Base-by-base conservation (phyloP, 35 echinoderm and acorn worm species). In the Patiria miniata region DNA sequence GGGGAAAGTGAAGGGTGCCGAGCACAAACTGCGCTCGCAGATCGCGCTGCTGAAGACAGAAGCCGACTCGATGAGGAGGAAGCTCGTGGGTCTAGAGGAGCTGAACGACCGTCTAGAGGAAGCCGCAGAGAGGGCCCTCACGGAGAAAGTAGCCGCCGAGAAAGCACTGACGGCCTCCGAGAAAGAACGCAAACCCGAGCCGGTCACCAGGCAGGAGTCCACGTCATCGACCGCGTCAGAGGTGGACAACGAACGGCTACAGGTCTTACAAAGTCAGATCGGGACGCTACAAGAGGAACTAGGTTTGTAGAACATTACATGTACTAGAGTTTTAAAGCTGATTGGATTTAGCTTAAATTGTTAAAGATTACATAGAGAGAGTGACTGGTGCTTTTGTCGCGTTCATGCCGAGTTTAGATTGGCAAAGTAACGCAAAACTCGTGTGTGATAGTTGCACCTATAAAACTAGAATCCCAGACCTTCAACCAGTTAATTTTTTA, bases 241-340 rank as follows among this genome's bases (percentile, higher is more conserved):
- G 39, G 37, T 51, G 3, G 85, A 89, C 32, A 81, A 87, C 55
- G 92, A 90, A n/a, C 8, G 82, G n/a, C 57, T 95, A 21, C 86
- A 85, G 39, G 83, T 61, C 36, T 61, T 99, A 16, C 96, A 99
- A 84, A 89, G 89, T 80, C 94, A 99, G 83, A 94, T 99, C 53
- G 82, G 79, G 8, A 86, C 88, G 37, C 89, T 99, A 6, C 92
- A 99, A 39, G 92, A 99, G 56, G 93, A 99, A 92, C 76, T 99
- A 95, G 96, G 96, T 99, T 91, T 86, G 96, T 98, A 93, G 39
- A 61, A 8, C 39, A 0, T 80, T 39, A 42, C 65, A 10, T 73
- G 65, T n/a, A 0, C 22, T 32, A 5, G 4, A 47, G n/a, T 47
- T 47, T 47, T 47, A 12, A 12, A 6, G 42, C 42, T 47, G 4